Base-by-base conservation (phyloP, 2,888 invertebrate species). In the Eupeodes latifasciatus region DNA sequence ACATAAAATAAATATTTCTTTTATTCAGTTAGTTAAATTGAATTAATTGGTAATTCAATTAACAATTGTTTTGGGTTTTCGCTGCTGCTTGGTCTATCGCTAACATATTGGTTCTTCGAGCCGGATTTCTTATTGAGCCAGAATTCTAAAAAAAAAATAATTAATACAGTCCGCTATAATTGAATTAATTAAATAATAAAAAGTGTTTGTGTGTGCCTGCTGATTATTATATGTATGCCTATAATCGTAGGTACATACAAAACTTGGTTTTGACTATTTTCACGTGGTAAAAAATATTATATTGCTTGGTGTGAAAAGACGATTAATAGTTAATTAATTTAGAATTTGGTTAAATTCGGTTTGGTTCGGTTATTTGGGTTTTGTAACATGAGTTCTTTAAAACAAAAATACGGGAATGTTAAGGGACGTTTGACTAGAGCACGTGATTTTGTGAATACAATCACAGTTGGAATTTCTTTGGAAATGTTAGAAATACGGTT, bases 401-500 rank as follows among this genome's bases (percentile, higher is more conserved):
- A 55, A 27, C 55, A 55, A 27, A 55, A 55, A 55, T 27, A 55
- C 11, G 59, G 34, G 2, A 59, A 59, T 14, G 59, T 12, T 12
- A 59, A 59, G n/a, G 59, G 59, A 14, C 59, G 59, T 34, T 11
- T 59, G 2, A 59, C 34, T 34, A 10, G 59, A 11, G 59, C 34
- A 34, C 27, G 27, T 27, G 59, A 27, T 27, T 59, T 59, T 6
- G 59, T 34, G 5, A 34, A 59, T 5, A 5, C 34, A 12, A 59
- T 59, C 6, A 59, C 59, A 5, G 2, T 6, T 34, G 11, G 0
- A 34, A 14, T 27, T 27, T 34, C 59, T 2, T 5, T 49, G 11
- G 59, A 59, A 49, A n/a, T 72, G 5, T 49, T 72, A 59, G 72
- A 72, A 12, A 59, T 72, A 4, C 19, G 59, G 4, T 11, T 72